Base-by-base conservation (phyloP, 2,888 invertebrate species). In the Noctuana brunneofusca region DNA sequence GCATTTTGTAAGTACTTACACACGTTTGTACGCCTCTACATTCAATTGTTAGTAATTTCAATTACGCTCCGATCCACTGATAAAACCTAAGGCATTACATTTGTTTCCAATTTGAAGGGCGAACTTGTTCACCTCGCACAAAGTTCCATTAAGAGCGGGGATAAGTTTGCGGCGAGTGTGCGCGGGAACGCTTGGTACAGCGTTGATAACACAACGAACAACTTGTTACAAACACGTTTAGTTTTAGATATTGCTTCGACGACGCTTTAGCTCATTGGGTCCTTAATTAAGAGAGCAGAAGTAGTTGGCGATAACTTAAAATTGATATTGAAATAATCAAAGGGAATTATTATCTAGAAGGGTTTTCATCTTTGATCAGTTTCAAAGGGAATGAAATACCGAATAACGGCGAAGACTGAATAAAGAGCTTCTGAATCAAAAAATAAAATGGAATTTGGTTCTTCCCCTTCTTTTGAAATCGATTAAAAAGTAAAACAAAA, bases 201-300 rank as follows among this genome's bases (percentile, higher is more conserved):
- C 18, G 65, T 68, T 89, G 90, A 91, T 91, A 91, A 90, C 88
- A 87, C 86, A 87, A 89, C 89, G 89, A 88, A 89, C 89, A 90
- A 89, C 88, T 91, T 89, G 90, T 90, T 90, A 89, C 89, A 87
- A 89, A 90, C 90, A 87, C 89, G 88, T 89, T 90, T 88, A 89
- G 89, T 89, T 89, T 89, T 87, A 89, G 89, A 88, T 89, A 89
- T 89, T 88, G 86, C 89, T 81, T 78, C 78, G 82, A 88, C 78
- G 82, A 88, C 48, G 48, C 85, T 89, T 89, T 84, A 85, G 87
- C 86, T 89, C 87, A 89, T 87, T 88, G 86, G 24, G 86, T 84
- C 82, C 84, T 84, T 88, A 88, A 88, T 87, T 22, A 48, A 48
- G 38, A 54, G 24, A 24, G 48, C n/a, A 24, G 8, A 18, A 9